phyloP scores from a whole-genome alignment of 2,888 invertebrate genomes.

The Drosophila limbata region DNA sequence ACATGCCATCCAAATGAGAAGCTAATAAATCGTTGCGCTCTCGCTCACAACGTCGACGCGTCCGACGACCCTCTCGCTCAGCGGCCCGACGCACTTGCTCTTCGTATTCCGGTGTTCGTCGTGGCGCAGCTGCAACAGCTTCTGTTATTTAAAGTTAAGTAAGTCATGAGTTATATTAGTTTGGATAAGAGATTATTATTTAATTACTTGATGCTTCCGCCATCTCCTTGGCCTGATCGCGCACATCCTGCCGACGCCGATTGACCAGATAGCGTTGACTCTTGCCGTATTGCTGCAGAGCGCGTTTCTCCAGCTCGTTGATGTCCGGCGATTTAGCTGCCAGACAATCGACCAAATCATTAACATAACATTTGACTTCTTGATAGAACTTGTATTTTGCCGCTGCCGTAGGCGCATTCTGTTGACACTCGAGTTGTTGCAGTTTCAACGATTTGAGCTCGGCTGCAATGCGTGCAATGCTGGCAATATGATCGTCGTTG shows the following conservation, averaged over 20 bases:
- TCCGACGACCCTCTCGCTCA: constrained; percentile 95
- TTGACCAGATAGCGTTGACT: constrained; percentile 91
- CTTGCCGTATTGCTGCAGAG: constrained; percentile 90
- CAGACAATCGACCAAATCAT: constrained; percentile 98
- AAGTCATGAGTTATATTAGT: not conserved
- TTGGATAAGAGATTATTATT: too few species aligned
- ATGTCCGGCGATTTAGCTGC: constrained; percentile 95
- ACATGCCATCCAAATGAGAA: constrained; percentile 96
- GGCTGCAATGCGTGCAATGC: constrained; percentile 85
- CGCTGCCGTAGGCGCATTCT: constrained; percentile 88
- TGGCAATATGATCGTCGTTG: constrained; percentile 84
- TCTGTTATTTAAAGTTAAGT: constrained; percentile 48
- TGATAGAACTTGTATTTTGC: constrained; percentile 97
- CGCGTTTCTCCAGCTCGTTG: constrained; percentile 92
- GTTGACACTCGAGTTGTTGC: constrained; percentile 86
- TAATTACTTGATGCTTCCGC: constrained; percentile 88
- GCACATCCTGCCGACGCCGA: constrained; percentile 94
- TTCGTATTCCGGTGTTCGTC: constrained; percentile 87
- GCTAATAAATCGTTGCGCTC: constrained; percentile 88
- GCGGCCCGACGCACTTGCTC: constrained; percentile 93
- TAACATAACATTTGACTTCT: constrained; percentile 96
- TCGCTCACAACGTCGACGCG: constrained; percentile 92
- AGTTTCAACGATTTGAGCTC: constrained; percentile 85
- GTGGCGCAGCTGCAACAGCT: constrained; percentile 57
- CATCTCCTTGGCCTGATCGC: constrained; percentile 97